phyloP scores from a whole-genome alignment of 2,797 vertebrate genomes.

The Paedocypris micromegethes region DNA sequence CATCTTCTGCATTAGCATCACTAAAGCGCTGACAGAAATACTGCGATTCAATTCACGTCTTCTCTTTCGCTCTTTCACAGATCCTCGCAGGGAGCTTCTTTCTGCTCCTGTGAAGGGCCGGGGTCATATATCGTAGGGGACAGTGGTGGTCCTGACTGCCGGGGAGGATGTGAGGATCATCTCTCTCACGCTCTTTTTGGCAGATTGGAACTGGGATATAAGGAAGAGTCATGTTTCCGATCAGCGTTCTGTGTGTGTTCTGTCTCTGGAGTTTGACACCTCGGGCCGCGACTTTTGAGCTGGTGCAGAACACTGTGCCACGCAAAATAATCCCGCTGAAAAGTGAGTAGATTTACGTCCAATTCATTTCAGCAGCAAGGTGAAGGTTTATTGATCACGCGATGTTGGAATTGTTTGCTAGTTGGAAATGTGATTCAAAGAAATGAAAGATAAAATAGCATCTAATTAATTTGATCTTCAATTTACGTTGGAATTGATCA shows the following conservation, averaged over 20 bases:
- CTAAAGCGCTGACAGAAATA: conserved; percentile 74
- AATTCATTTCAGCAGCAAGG: no score
- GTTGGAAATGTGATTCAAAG: no score
- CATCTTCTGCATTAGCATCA: conserved; percentile 69
- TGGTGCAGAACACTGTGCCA: conserved; percentile 48
- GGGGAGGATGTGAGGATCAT: conserved; percentile 6
- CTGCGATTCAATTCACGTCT: conserved; percentile 43
- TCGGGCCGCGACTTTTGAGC: conserved; percentile 42
- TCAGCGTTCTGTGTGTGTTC: conserved; percentile 52
- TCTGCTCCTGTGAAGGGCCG: conserved; percentile 44
- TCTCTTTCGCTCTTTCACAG: conserved; percentile 20
- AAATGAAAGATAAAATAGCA: no score
- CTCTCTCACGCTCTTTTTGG: no score
- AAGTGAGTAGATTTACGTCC: conserved; percentile 54
- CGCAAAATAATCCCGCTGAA: conserved; percentile 65
- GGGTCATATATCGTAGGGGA: conserved; percentile 62
- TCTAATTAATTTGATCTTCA: no score
- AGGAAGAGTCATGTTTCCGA: conserved; percentile 50
- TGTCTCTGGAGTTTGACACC: conserved; percentile 54
- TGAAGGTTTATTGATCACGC: no score
- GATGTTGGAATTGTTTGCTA: no score
- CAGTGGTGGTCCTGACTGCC: conserved; percentile 57
- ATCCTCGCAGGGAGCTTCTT: conserved; percentile 55
- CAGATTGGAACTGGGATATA: no score
- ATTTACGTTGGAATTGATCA: no score